These are phyloP conservation scores for Drosophila malerkotliana DNA, from an alignment of 1,140 invertebrate species.

Conservation along the genomic window DNA sequence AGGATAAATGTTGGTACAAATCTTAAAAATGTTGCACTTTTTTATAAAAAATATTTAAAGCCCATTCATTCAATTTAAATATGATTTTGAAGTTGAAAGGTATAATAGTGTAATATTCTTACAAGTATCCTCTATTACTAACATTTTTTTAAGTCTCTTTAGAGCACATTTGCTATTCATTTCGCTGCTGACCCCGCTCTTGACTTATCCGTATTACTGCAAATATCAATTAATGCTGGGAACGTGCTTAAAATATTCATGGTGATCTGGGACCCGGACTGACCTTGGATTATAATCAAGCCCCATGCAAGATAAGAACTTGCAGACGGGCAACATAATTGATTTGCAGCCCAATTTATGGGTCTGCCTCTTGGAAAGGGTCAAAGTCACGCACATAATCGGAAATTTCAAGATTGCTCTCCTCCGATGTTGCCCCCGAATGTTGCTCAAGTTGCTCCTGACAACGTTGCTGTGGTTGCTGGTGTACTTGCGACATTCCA, in stretches of 20 bases:
- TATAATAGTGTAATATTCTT: not conserved
- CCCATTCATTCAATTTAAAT: not conserved
- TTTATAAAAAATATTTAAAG: not conserved
- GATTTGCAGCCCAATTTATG: slow-evolving; percentile 73
- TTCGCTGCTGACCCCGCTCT: slow-evolving; percentile 58
- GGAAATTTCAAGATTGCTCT: slow-evolving; percentile 19
- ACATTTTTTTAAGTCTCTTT: slow-evolving; percentile 2
- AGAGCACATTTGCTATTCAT: slow-evolving; percentile 71
- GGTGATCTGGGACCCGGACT: slow-evolving; percentile 28
- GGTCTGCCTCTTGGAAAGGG: slow-evolving; percentile 29
- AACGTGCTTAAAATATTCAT: slow-evolving; percentile 74
- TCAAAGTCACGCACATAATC: slow-evolving; percentile 58
- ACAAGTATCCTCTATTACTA: not conserved
- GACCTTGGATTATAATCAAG: slow-evolving; percentile 69
- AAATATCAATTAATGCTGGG: slow-evolving; percentile 79
- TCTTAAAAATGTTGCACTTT: not conserved
- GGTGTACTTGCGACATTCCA: slow-evolving; percentile 13
- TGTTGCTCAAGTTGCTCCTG: slow-evolving; percentile 7
- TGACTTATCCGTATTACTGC: slow-evolving; percentile 79
- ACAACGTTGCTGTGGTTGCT: slow-evolving; percentile 18
- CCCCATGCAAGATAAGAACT: slow-evolving; percentile 52
- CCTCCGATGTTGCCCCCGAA: slow-evolving; percentile 24
- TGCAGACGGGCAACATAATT: slow-evolving; percentile 66
- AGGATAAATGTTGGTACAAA: slow-evolving; percentile 1
- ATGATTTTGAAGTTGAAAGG: not conserved